Percentiles rank a stretch among this genome's conserved stretches.
These are phyloP conservation scores for Balaeniceps rex DNA, from an alignment of 2,113 vertebrate genomes.

Conservation along the genomic window DNA sequence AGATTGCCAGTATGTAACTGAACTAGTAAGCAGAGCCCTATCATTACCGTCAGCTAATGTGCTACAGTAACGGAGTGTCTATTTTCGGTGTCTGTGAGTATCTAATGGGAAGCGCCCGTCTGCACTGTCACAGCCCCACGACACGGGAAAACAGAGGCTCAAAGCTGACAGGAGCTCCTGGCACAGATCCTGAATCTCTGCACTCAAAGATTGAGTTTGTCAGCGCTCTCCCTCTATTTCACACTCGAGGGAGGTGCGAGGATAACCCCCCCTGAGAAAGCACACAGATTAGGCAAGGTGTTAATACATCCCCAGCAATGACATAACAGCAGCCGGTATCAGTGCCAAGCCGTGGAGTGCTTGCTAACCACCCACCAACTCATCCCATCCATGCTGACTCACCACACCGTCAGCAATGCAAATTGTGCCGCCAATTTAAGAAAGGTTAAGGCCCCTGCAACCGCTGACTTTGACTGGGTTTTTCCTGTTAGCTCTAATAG, in stretches of 20 bases:
- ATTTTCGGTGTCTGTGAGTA: background rate
- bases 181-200: background rate
- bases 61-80: background rate
- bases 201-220: background rate
- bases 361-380: background rate
- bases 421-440: background rate
- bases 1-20: background rate
- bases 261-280: background rate
- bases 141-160: background rate
- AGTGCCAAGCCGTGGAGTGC: background rate
- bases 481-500: background rate
- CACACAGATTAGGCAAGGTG: background rate
- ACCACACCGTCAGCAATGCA: background rate
- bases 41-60: background rate
- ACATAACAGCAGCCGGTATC: background rate
- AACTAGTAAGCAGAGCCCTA: constrained; percentile 15
- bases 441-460: background rate
- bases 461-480: background rate
- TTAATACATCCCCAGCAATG: background rate
- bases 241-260: background rate
- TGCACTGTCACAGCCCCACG: background rate
- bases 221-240: background rate
- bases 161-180: background rate
- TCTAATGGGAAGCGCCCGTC: background rate
- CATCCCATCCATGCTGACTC: background rate